Conservation (phyloP, 2,113 vertebrate genomes). For the Mus musculus region DNA sequence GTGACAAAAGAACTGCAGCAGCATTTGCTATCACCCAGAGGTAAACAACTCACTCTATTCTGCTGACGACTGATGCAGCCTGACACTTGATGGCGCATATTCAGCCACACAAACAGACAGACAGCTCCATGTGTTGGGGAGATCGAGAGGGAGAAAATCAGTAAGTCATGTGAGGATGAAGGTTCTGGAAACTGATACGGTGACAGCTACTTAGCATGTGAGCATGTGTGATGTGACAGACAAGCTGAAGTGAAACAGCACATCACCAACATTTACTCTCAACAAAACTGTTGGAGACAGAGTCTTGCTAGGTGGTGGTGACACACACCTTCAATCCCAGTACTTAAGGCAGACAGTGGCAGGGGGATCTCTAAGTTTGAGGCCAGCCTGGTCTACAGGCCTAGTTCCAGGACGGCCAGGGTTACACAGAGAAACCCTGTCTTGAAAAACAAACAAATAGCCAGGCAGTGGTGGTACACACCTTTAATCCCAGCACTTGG, state of each 20-base stretch:
- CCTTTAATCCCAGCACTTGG: not conserved
- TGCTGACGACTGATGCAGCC: not conserved
- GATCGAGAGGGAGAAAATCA: too few species aligned
- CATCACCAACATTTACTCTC: not conserved
- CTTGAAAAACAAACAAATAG: not conserved
- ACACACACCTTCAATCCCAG: not conserved
- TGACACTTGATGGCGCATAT: too few species aligned
- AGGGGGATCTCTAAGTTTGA: not conserved
- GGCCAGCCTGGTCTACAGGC: not conserved
- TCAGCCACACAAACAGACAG: not conserved
- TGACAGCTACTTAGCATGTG: not conserved
- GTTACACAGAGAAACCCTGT: not conserved
- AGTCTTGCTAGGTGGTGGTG: not conserved
- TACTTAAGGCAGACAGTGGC: not conserved
- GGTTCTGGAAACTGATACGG: not conserved
- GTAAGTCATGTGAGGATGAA: not conserved
- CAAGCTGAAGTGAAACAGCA: not conserved
- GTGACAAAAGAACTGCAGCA: not conserved
- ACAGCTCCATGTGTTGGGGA: not conserved
- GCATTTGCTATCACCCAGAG: too few species aligned
- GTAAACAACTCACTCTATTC: too few species aligned
- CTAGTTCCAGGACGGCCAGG: not conserved
- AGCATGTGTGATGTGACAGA: not conserved
- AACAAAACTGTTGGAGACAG: not conserved
- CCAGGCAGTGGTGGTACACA: not conserved